A percentile compares a stretch with the other conserved stretches of the same genome.
These are phyloP conservation scores for Tautogolabrus adspersus DNA, from an alignment of 2,113 vertebrate genomes.

Conservation along the genomic window DNA sequence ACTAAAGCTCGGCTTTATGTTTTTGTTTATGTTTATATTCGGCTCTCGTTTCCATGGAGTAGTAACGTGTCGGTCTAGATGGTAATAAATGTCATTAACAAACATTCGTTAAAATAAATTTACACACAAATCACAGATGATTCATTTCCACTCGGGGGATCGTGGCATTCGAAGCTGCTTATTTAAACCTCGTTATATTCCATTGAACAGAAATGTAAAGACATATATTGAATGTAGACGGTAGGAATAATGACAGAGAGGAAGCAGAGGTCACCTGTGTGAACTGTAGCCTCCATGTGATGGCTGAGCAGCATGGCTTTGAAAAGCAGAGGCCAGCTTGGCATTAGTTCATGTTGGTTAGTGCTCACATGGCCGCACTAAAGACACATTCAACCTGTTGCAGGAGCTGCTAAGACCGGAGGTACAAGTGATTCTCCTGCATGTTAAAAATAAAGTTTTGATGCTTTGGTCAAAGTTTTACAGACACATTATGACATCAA, in stretches of 20 bases:
- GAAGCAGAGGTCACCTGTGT: slow-evolving; percentile 2
- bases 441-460: too few species aligned
- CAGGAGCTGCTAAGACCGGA: background rate
- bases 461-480: background rate
- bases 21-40: background rate
- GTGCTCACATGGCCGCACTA: slow-evolving; percentile 41
- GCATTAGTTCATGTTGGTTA: slow-evolving; percentile 24
- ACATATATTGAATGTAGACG: background rate
- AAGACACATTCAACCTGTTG: slow-evolving; percentile 3
- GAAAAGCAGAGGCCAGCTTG: slow-evolving; percentile 13
- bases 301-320: slow-evolving; percentile 10
- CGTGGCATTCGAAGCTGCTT: too few species aligned
- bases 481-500: background rate
- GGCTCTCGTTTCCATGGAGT: background rate
- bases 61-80: background rate
- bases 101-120: background rate
- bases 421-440: background rate
- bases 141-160: too few species aligned
- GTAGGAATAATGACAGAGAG: too few species aligned
- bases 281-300: slow-evolving; percentile 22
- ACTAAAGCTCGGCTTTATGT: background rate
- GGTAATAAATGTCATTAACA: background rate
- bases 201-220: background rate
- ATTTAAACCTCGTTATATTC: background rate
- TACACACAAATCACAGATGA: too few species aligned